phyloP scores from a whole-genome alignment of 2,888 invertebrate genomes.

The Blomia tropicalis region DNA sequence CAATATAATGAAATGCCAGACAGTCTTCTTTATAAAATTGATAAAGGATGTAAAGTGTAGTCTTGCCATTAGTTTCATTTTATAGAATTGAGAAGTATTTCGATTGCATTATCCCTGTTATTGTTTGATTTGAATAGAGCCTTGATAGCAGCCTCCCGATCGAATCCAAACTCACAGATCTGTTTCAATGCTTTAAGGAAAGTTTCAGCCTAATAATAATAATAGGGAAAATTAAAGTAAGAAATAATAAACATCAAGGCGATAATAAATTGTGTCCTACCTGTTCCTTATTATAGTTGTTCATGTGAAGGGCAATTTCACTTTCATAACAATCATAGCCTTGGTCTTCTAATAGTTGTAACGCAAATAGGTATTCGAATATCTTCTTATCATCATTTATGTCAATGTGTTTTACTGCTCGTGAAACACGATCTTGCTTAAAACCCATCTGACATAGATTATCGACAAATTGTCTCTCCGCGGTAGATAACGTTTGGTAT shows the following conservation, averaged over 20 bases:
- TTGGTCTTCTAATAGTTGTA: conserved; percentile 41
- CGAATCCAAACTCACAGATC: conserved; percentile 63
- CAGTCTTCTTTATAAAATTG: no score
- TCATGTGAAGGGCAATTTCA: conserved; percentile 40
- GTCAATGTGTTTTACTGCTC: conserved; percentile 60
- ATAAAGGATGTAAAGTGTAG: no score
- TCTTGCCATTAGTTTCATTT: no score
- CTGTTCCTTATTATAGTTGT: conserved; percentile 38
- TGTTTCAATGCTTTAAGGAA: conserved; percentile 46
- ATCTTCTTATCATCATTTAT: conserved; percentile 65
- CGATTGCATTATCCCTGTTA: conserved; percentile 68
- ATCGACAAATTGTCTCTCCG: conserved; percentile 50
- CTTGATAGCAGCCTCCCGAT: conserved; percentile 54
- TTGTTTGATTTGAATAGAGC: conserved; percentile 60
- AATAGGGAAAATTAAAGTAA: no score
- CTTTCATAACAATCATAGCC: conserved; percentile 39
- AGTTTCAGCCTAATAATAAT: conserved; percentile 33
- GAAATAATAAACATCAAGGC: neutral
- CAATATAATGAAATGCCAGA: no score
- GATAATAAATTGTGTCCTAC: no score
- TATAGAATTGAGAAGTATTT: conserved; percentile 36
- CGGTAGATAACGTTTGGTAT: conserved; percentile 38
- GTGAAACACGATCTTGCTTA: conserved; percentile 57
- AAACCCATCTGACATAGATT: conserved; percentile 76
- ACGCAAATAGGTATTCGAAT: conserved; percentile 59